These are phyloP conservation scores for Lethocerus indicus DNA, from an alignment of 1,140 invertebrate species.

Conservation along the genomic window DNA sequence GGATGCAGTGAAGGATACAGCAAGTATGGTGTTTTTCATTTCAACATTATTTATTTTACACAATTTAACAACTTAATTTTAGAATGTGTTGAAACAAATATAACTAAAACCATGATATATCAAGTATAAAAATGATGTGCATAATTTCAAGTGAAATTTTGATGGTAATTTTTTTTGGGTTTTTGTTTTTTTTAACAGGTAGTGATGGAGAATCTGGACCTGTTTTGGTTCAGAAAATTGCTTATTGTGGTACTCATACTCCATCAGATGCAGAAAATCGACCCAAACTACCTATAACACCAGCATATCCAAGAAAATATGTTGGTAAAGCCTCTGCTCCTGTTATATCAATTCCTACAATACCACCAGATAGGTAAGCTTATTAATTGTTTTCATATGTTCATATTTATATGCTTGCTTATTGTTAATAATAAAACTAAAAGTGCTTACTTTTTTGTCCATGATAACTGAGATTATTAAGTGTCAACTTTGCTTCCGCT, in stretches of 20 bases:
- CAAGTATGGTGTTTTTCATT: conserved; percentile 7
- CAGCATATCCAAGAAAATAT: conserved; percentile 63
- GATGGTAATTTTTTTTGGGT: background rate
- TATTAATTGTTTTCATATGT: background rate
- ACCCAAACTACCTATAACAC: conserved; percentile 27
- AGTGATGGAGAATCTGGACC: conserved; percentile 35
- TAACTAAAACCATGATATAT: too few relatives aligned
- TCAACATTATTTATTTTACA: background rate
- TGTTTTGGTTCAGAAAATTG: conserved; percentile 78
- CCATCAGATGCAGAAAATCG: conserved; percentile 48
- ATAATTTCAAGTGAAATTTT: background rate
- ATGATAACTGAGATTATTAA: background rate
- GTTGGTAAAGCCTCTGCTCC: conserved; percentile 79
- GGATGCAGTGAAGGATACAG: conserved; percentile 62
- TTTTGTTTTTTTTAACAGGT: conserved; percentile 2
- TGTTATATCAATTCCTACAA: conserved; percentile 84
- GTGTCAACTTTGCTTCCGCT: too few relatives aligned
- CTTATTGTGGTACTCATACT: conserved; percentile 88
- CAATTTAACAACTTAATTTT: background rate
- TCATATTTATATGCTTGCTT: background rate
- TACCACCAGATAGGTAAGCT: conserved; percentile 58
- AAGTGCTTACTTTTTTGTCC: too few relatives aligned
- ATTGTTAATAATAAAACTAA: too few relatives aligned
- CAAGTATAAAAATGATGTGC: too few relatives aligned
- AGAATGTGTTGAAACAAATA: background rate